Evolutionary conservation across 2,888 invertebrate species (phyloP).

Genomic region (Lasioglossum villosulum): DNA sequence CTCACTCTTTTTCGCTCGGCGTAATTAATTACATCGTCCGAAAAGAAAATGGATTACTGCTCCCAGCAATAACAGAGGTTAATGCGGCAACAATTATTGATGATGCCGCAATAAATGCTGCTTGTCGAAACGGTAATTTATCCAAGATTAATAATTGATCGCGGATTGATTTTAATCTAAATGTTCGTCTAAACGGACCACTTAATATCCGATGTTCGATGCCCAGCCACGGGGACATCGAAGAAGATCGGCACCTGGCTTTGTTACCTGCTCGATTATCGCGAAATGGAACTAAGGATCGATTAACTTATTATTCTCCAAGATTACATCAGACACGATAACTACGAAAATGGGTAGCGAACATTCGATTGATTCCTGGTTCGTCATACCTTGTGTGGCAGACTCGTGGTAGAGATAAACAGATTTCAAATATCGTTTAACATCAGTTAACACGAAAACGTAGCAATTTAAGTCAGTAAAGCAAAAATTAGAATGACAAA

Average conservation of each 20-base stretch:
- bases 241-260: conserved; percentile 28
- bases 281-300: neutral
- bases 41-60: conserved; percentile 67
- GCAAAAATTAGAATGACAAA: too few relatives aligned
- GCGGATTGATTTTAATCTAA: conserved; percentile 56
- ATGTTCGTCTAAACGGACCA: conserved; percentile 56
- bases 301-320: neutral
- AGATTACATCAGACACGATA: neutral
- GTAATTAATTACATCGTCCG: conserved; percentile 67
- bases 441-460: too few relatives aligned
- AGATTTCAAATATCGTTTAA: too few relatives aligned
- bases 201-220: conserved; percentile 37
- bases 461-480: too few relatives aligned
- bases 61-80: conserved; percentile 66
- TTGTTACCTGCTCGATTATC: neutral
- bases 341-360: neutral
- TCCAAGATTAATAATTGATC: conserved; percentile 66
- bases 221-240: neutral
- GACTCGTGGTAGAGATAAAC: too few relatives aligned
- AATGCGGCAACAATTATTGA: conserved; percentile 70
- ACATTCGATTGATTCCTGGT: too few relatives aligned
- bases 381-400: too few relatives aligned
- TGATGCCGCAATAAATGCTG: conserved; percentile 69
- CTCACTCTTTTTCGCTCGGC: conserved; percentile 5
- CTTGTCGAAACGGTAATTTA: conserved; percentile 66